Base-by-base conservation (phyloP, 2,888 invertebrate species). In the Pocota personata region DNA sequence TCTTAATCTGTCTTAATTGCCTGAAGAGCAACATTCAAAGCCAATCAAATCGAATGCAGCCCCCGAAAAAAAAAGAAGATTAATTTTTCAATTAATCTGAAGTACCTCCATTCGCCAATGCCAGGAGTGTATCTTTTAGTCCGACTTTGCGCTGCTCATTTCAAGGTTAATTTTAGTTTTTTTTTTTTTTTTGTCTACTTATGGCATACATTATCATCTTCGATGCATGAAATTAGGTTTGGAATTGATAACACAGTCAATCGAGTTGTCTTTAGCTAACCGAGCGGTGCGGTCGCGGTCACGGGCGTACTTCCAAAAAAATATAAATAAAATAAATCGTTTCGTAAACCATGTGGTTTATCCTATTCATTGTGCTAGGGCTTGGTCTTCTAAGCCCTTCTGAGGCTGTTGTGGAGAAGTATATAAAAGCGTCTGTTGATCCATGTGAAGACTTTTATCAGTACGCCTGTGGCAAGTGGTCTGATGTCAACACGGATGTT, bases 401-500 rank as follows among this genome's bases (percentile, higher is more conserved):
- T 6, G 5, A 14, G 6, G 76, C 69, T 4, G 62, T 82, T 1
- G 48, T 76, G 8, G 79, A 79, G 21, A 40, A 66, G 8, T 82
- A 57, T 37, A 91, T 91, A 91, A 92, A 91, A 71, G 77, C 52
- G 0, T 89, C 89, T 2, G 89, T 90, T 5, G 71, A 88, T 16
- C 91, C 91, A 0, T 91, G 92, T 46, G 89, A 91, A 6, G 90
- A 92, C 57, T 92, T 91, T 62, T 92, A 92, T 40, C 90, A 91
- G 64, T 91, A 89, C 62, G 90, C 92, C 0, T 91, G 92, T 24
- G 91, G 91, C 7, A 91, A 91, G 75, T 91, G 90, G 90, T 89
- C 89, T 5, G 84, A 89, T 40, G 89, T 89, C 0, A 89, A 89
- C 2, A 76, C 75, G 16, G 88, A 89, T 4, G 87, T 88, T 0